A percentile compares a stretch with the other conserved stretches of the same genome.
Evolutionary conservation across 2,113 vertebrate species (phyloP).

Genomic region (Tiliqua scincoides): DNA sequence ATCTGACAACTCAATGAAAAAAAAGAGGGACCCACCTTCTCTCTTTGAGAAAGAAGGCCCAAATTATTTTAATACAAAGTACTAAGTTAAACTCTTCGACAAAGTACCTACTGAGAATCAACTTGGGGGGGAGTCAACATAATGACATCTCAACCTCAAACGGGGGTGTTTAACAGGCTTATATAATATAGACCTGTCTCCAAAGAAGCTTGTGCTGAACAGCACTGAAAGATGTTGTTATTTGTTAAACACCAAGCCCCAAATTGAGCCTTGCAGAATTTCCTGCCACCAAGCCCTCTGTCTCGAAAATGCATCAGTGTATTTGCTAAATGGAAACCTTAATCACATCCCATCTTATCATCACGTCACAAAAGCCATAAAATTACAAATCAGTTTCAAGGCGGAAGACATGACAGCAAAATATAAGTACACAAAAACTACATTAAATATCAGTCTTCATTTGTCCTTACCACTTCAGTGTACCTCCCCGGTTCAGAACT

Average conservation of each 20-base stretch:
- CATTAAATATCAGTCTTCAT: conserved; percentile 93
- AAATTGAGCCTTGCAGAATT: conserved; percentile 66
- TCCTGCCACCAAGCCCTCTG: conserved; percentile 54
- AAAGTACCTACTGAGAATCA: not conserved
- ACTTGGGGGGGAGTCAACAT: not conserved
- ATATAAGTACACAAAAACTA: conserved; percentile 90
- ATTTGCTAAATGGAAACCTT: conserved; percentile 80
- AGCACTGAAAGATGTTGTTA: conserved; percentile 51
- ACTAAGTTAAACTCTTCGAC: conserved; percentile 19
- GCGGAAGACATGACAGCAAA: conserved; percentile 84
- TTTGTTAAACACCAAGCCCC: conserved; percentile 61
- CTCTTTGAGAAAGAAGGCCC: not conserved
- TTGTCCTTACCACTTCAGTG: conserved; percentile 80
- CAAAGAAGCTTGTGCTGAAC: conserved; percentile 60
- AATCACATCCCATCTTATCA: conserved; percentile 74
- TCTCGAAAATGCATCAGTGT: conserved; percentile 75
- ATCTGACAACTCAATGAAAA: not conserved
- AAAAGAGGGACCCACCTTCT: not conserved
- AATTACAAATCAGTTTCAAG: conserved; percentile 85
- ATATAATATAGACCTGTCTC: conserved; percentile 48
- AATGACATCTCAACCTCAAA: not conserved
- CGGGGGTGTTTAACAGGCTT: conserved; percentile 52
- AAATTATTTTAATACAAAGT: not conserved
- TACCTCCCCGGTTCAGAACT: conserved; percentile 69
- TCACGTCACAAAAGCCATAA: conserved; percentile 79